Evolutionary conservation across 1,140 invertebrate genomes (phyloP), one percentile per base, ranked within the genome.

Genomic region (Asbolus verrucosus): DNA sequence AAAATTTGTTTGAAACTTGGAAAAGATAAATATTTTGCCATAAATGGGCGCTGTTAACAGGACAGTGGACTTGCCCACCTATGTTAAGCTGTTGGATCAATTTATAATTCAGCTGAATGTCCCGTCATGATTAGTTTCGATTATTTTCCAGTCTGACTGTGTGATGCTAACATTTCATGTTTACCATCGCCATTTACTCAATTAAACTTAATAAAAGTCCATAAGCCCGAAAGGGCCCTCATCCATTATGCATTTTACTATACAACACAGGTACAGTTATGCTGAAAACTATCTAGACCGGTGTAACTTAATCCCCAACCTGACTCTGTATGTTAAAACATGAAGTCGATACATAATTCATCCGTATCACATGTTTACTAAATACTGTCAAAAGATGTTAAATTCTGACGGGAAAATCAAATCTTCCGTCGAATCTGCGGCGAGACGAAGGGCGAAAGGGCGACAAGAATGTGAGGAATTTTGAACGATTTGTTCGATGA

Each of bases 221-320:
- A 36, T 36, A 36, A 36, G 33, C 33, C 11, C 33, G 33, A 36
- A 36, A 36, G 33, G 33, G 33, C 6, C 24, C 33, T 36, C 33
- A 36, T 36, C 6, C 33, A 36, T 36, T 36, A 36, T 36, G 33
- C 33, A 36, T 36, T 36, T 36, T 36, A 36, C 33, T 36, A 36
- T 36, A 36, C 33, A 36, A 36, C 33, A 11, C n/a, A 36, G 33
- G 33, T 36, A 36, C 33, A 36, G 33, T 36, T 36, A 36, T 36
- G 33, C 33, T 36, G 5, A 3, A 8, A 36, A 36, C 33, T 36
- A 36, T 36, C 33, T 36, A 6, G 6, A 11, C 24, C 2, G 33
- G 33, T 36, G 33, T 36, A 36, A 36, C 33, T 36, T 36, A 36
- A 36, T 36, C 33, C 33, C n/a, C 33, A n/a, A 36, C 33, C 33